Evolutionary conservation across 2,113 vertebrate species (phyloP).

Genomic region (Microcebus jonahi): DNA sequence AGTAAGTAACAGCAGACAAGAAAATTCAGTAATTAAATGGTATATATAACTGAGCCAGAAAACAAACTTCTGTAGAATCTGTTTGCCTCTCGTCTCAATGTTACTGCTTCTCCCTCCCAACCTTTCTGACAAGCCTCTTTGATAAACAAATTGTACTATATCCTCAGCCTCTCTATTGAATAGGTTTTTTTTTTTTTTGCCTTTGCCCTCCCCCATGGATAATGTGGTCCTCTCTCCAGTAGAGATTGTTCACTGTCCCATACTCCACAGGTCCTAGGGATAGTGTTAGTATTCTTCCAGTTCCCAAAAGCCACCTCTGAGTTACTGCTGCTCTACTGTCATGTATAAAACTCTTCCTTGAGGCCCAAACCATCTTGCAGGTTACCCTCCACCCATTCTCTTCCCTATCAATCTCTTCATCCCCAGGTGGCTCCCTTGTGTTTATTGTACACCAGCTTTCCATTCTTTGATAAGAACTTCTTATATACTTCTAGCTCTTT

Average conservation of each 20-base stretch:
- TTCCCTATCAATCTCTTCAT: background rate
- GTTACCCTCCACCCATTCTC: background rate
- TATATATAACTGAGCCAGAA: background rate
- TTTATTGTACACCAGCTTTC: conserved; percentile 35
- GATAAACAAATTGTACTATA: background rate
- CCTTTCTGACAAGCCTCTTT: background rate
- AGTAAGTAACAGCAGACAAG: conserved; percentile 85
- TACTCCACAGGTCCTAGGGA: background rate
- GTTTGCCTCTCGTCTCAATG: background rate
- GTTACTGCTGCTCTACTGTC: background rate
- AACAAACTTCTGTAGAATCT: background rate
- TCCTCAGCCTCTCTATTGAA: background rate
- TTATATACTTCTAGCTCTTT: background rate
- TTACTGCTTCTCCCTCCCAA: background rate
- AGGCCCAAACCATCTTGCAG: background rate
- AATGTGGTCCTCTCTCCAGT: background rate
- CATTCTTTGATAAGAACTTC: background rate
- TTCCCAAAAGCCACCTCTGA: background rate
- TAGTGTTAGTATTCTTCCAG: background rate
- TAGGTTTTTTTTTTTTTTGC: background rate
- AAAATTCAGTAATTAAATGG: conserved; percentile 8
- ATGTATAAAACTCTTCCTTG: background rate
- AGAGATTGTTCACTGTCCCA: background rate
- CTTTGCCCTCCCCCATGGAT: background rate
- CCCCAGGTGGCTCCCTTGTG: background rate